Conservation (phyloP, 2,113 vertebrate species). For the Delphinapterus leucas region DNA sequence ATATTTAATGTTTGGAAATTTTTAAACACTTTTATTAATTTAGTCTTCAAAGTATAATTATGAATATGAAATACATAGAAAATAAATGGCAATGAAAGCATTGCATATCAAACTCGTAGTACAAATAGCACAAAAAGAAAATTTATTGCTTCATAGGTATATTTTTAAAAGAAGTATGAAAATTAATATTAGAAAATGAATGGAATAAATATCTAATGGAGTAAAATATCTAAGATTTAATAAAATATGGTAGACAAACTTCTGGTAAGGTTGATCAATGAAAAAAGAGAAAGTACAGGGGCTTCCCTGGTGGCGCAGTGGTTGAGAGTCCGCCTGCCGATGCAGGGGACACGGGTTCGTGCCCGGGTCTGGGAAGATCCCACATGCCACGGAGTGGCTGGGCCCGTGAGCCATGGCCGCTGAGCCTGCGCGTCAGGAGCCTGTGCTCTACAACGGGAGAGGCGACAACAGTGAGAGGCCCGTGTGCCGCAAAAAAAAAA, state of each 20-base stretch:
- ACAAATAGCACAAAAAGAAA: neutral
- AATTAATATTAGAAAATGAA: conserved; percentile 37
- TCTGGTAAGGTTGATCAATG: neutral
- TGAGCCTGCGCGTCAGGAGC: too few species aligned
- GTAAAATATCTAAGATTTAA: neutral
- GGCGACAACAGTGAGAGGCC: too few species aligned
- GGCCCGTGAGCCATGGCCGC: too few species aligned
- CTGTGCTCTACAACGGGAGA: too few species aligned
- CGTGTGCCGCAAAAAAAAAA: too few species aligned
- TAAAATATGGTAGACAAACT: neutral
- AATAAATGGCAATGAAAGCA: conserved; percentile 1
- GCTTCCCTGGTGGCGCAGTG: too few species aligned
- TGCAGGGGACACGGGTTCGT: too few species aligned
- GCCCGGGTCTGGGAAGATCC: fast-evolving
- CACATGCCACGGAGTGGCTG: too few species aligned
- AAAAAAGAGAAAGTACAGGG: neutral
- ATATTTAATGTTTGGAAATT: neutral
- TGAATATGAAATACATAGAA: neutral
- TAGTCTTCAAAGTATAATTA: neutral
- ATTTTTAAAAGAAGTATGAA: conserved; percentile 19
- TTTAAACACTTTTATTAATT: neutral
- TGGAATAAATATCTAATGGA: neutral
- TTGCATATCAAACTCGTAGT: neutral
- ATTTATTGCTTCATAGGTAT: neutral
- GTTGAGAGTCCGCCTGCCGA: too few species aligned